Conservation (phyloP, 2,797 vertebrate species). For the Aselliscus stoliczkanus region DNA sequence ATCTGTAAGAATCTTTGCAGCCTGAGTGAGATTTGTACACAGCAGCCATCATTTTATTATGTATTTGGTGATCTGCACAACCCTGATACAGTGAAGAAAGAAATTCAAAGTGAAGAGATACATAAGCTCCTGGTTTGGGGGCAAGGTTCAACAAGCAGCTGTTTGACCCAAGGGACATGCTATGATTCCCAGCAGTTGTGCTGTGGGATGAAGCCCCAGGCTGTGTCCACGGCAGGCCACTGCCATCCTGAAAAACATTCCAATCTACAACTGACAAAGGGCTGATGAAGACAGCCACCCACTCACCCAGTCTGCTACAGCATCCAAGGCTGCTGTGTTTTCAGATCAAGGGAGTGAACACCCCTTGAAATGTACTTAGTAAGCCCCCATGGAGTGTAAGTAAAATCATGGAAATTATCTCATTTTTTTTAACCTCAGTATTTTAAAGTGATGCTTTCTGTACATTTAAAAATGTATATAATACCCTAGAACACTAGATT, state of each 20-base stretch:
- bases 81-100: not conserved
- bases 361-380: not conserved
- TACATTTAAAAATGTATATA: not conserved
- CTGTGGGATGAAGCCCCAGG: not conserved
- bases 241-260: not conserved
- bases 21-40: not conserved
- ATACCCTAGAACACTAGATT: not conserved
- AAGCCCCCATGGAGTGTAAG: not conserved
- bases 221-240: not conserved
- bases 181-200: not conserved
- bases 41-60: not conserved
- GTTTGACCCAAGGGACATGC: not conserved
- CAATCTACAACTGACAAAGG: not conserved
- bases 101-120: not conserved
- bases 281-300: not conserved
- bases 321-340: not conserved
- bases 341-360: not conserved
- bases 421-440: not conserved
- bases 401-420: not conserved
- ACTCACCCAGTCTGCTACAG: not conserved
- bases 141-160: constrained; percentile 1
- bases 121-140: not conserved
- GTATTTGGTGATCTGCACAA: not conserved
- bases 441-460: not conserved
- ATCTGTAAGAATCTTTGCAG: not conserved